Percentiles rank a stretch among this genome's conserved stretches.
phyloP scores from a whole-genome alignment of 37 sponge, comb jelly and placozoan species.

The Cliona cf. orientalis region DNA sequence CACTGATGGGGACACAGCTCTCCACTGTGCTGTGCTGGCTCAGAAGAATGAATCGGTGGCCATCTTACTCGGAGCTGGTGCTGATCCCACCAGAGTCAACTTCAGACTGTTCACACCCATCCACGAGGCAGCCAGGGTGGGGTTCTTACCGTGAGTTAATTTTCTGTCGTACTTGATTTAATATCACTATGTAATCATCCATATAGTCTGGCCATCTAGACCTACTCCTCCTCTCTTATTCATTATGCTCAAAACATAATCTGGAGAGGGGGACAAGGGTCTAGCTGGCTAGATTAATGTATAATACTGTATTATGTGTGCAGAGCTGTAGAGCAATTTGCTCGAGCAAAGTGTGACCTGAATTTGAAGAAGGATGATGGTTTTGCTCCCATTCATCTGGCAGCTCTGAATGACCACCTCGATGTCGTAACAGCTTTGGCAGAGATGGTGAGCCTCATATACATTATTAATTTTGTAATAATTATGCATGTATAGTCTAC shows the following conservation, averaged over 20 bases:
- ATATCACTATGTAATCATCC: too few species aligned
- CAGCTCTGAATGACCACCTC: conserved; percentile 61
- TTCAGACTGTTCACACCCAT: conserved; percentile 75
- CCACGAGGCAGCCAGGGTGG: conserved; percentile 76
- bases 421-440: conserved; percentile 43
- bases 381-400: conserved; percentile 64
- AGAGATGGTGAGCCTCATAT: conserved; percentile 63
- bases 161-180: too few species aligned
- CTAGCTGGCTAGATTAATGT: too few species aligned
- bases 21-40: conserved; percentile 74
- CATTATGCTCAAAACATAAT: too few species aligned
- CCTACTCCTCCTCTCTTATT: too few species aligned
- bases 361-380: conserved; percentile 68
- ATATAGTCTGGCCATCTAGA: too few species aligned
- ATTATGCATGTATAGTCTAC: too few species aligned
- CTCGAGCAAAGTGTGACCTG: conserved; percentile 26
- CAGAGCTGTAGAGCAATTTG: conserved; percentile 63
- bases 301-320: neutral
- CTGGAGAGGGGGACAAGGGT: too few species aligned
- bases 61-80: conserved; percentile 72
- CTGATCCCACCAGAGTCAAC: conserved; percentile 67
- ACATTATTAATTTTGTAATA: too few species aligned
- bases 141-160: conserved; percentile 72
- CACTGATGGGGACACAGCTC: conserved; percentile 80
- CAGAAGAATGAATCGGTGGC: conserved; percentile 59